A percentile compares a stretch with the other conserved stretches of the same genome.
These are phyloP conservation scores for Arvicanthis niloticus DNA, from an alignment of 2,113 vertebrate species.

Conservation along the genomic window DNA sequence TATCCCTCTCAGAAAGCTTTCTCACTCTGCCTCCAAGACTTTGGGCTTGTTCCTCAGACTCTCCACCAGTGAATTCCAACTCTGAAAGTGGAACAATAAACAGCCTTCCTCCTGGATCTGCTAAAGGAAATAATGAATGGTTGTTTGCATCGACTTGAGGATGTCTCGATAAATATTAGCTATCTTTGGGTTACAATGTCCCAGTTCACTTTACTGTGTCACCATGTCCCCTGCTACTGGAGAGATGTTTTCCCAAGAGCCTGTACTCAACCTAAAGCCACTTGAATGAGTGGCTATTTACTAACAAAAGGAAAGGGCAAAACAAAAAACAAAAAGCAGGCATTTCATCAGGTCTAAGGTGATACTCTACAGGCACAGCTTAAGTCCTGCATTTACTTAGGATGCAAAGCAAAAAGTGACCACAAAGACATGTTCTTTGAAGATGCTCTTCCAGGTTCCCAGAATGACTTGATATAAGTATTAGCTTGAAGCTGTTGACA, in stretches of 20 bases:
- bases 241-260: not conserved
- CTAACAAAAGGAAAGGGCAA: not conserved
- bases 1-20: not conserved
- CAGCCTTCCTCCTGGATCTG: not conserved
- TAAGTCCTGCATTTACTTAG: not conserved
- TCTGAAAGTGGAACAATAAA: not conserved
- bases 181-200: not conserved
- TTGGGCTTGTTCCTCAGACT: not conserved
- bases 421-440: not conserved
- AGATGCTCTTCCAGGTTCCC: not conserved
- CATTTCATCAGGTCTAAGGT: not conserved
- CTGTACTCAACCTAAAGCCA: not conserved
- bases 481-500: not conserved
- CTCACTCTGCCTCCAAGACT: not conserved
- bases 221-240: not conserved
- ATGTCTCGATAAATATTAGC: not conserved
- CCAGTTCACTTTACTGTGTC: not conserved
- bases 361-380: not conserved
- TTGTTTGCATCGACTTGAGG: not conserved
- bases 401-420: not conserved
- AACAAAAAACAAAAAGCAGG: not conserved
- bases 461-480: not conserved
- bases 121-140: not conserved
- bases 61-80: not conserved
- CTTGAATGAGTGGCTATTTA: slow-evolving; percentile 9